Evolutionary conservation across 2,113 vertebrate species (phyloP).

Genomic region (Oncorhynchus mykiss): DNA sequence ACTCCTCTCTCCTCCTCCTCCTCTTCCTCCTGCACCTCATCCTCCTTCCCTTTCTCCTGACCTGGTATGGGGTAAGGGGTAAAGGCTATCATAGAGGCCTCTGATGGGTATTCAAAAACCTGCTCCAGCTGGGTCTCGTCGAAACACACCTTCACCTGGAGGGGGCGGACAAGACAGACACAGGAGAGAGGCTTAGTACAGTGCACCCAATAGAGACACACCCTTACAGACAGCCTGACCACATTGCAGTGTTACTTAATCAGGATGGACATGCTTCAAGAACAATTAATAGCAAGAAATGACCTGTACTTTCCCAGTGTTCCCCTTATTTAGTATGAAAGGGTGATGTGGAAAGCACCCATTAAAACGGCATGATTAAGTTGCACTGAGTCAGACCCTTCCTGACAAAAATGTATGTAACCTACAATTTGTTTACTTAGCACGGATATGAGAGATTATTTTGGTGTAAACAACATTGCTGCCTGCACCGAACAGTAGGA

Average conservation of each 20-base stretch:
- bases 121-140: constrained; percentile 68
- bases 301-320: too few species aligned
- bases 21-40: constrained; percentile 42
- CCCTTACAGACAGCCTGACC: neutral
- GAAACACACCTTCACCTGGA: constrained; percentile 73
- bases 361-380: too few species aligned
- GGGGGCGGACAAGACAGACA: neutral
- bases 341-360: too few species aligned
- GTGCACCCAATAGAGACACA: neutral
- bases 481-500: too few species aligned
- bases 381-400: too few species aligned
- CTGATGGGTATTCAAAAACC: constrained; percentile 75
- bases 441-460: too few species aligned
- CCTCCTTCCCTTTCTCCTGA: constrained; percentile 25
- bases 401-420: too few species aligned
- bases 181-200: neutral
- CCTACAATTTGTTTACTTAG: too few species aligned
- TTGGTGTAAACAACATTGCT: too few species aligned
- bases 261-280: neutral
- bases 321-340: too few species aligned
- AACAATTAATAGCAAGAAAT: too few species aligned
- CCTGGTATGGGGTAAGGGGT: constrained; percentile 28
- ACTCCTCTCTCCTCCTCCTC: constrained; percentile 38
- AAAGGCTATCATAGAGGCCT: constrained; percentile 53
- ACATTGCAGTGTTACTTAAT: neutral